Percentiles rank a stretch among this genome's conserved stretches.
These are phyloP conservation scores for Toxotes lorentzi DNA, from an alignment of 2,797 vertebrate genomes.

Conservation along the genomic window DNA sequence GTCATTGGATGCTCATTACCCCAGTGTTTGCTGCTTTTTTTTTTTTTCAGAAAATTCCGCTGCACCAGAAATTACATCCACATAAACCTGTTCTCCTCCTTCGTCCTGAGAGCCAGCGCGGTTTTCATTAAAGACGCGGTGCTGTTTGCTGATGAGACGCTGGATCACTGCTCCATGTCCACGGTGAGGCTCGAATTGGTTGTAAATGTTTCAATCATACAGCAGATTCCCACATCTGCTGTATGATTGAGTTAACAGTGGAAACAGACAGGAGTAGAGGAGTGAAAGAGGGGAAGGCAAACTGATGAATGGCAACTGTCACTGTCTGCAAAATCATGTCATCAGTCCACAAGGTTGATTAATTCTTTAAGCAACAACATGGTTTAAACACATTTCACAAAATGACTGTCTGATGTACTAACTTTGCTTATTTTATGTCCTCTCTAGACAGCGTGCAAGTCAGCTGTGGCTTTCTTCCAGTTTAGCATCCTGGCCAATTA, in stretches of 20 bases:
- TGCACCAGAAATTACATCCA: conserved; percentile 95
- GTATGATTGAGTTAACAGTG: conserved; percentile 38
- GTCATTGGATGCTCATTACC: no score
- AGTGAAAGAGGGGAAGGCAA: conserved; percentile 3
- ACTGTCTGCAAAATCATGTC: no score
- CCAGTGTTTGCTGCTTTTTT: no score
- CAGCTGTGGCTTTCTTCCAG: conserved; percentile 90
- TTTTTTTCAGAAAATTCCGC: conserved; percentile 88
- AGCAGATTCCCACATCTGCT: conserved; percentile 17
- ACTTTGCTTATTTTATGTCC: not conserved
- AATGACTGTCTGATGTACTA: no score
- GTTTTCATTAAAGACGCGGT: conserved; percentile 92
- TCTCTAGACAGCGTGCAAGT: conserved; percentile 87
- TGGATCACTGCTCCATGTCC: conserved; percentile 92
- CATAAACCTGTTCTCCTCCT: conserved; percentile 93
- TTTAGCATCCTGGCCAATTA: conserved; percentile 93
- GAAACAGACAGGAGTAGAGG: conserved; percentile 11
- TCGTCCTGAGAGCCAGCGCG: conserved; percentile 89
- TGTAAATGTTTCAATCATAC: conserved; percentile 9
- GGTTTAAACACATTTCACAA: no score
- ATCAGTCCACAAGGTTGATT: no score
- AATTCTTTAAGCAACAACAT: no score
- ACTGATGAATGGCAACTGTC: no score
- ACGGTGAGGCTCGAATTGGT: conserved; percentile 81
- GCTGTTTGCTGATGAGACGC: conserved; percentile 90